phyloP scores from a whole-genome alignment of 2,113 vertebrate genomes.

The Candoia aspera region DNA sequence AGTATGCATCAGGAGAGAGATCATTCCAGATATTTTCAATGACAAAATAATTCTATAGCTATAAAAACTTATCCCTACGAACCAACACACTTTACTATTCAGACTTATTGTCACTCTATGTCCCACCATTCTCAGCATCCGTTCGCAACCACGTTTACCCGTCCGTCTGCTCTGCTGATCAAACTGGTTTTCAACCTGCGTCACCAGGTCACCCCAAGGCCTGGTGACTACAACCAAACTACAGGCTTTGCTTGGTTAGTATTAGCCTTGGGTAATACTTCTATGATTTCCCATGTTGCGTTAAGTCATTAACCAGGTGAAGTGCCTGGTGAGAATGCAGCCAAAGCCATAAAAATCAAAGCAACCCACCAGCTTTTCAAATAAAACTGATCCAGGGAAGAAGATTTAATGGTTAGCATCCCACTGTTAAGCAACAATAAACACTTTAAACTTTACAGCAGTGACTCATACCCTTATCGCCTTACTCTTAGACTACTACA shows the following conservation, averaged over 20 bases:
- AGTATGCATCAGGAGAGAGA: not conserved
- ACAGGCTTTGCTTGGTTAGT: not conserved
- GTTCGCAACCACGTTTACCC: not conserved
- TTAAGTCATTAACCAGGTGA: not conserved
- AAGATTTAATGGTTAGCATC: not conserved
- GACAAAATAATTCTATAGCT: not conserved
- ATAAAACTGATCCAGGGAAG: not conserved
- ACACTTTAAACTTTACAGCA: not conserved
- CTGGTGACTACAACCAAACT: not conserved
- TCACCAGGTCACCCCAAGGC: not conserved
- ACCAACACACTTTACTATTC: not conserved
- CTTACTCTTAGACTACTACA: not conserved
- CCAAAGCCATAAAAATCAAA: not conserved
- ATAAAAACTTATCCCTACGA: not conserved
- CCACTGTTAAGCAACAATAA: not conserved
- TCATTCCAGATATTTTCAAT: not conserved
- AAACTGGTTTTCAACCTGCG: not conserved
- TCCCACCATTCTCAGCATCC: not conserved
- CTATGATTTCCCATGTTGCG: not conserved
- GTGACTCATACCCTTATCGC: not conserved
- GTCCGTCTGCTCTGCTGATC: not conserved
- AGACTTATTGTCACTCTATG: not conserved
- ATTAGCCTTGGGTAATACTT: not conserved
- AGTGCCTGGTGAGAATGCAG: not conserved
- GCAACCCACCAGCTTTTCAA: not conserved